These are phyloP conservation scores for Crossocerus cetratus DNA, from an alignment of 2,888 invertebrate genomes.

Conservation along the genomic window DNA sequence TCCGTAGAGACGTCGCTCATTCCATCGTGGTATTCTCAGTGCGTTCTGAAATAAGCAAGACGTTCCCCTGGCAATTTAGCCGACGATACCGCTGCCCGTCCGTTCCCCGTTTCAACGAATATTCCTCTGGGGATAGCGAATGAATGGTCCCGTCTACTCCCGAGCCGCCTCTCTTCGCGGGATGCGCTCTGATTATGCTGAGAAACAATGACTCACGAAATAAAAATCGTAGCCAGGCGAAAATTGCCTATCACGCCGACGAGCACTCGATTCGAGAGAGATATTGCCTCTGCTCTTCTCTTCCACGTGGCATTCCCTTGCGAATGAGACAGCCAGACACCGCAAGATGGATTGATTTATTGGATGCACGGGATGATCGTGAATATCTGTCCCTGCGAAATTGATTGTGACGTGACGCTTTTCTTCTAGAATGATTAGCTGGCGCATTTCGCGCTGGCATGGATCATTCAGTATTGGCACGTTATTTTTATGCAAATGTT, in stretches of 20 bases:
- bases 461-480: too few species aligned
- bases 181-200: constrained; percentile 41
- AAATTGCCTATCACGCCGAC: constrained; percentile 25
- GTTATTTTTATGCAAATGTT: too few species aligned
- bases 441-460: too few species aligned
- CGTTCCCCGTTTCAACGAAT: constrained; percentile 52
- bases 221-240: constrained; percentile 33
- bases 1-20: constrained; percentile 52
- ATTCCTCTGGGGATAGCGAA: constrained; percentile 45
- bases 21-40: constrained; percentile 41
- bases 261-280: constrained; percentile 32
- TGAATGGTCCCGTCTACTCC: constrained; percentile 37
- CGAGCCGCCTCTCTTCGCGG: constrained; percentile 11
- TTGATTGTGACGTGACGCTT: too few species aligned
- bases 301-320: neutral
- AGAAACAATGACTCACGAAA: constrained; percentile 48
- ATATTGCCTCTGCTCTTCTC: constrained; percentile 16
- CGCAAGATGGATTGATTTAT: too few species aligned
- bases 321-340: neutral
- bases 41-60: constrained; percentile 53
- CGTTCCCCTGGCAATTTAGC: constrained; percentile 59
- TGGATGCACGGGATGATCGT: too few species aligned
- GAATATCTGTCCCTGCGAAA: too few species aligned
- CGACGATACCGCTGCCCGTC: constrained; percentile 42
- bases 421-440: too few species aligned